Base-by-base conservation (phyloP, 2,888 invertebrate species). In the Luffia ferchaultella region DNA sequence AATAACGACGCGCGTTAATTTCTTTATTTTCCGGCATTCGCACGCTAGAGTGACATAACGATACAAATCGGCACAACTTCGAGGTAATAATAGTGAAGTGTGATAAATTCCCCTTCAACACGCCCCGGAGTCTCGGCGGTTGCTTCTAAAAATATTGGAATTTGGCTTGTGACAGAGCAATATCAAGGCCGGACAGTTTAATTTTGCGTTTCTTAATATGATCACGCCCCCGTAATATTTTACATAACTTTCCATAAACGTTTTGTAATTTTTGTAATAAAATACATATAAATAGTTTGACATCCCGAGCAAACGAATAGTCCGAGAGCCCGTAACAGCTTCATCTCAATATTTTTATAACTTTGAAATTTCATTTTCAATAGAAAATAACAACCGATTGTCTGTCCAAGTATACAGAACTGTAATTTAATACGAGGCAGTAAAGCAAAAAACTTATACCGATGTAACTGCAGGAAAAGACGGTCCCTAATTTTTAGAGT, bases 91-190 rank as follows among this genome's bases (percentile, higher is more conserved):
- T 42, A 16, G 16, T 42, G n/a, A 42, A 42, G 3, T 42, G 43
- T 42, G 30, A 30, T 30, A 30, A 7, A 30, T 30, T 30, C 30
- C 12, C 30, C 30, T 12, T 30, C 30, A 12, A 30, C 30, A 30
- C 30, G 30, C 5, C 30, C 12, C 30, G 30, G 30, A 30, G 30
- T 30, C 30, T 30, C 30, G 30, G 12, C 30, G 5, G 30, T 3
- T 66, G 62, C 56, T 59, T 67, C 76, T 76, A 78, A 76, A 79
- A 77, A 78, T 80, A 78, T 72, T 66, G 44, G 42, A 43, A 62
- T 67, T 68, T 68, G 66, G 50, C 52, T 48, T 51, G 43, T 64
- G 68, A 67, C 67, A 49, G 61, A 61, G 61, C 72, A 76, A 68
- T 73, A 77, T 79, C 79, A 80, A 80, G 80, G 80, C 65, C 71